These are phyloP conservation scores for Rallus crepitans DNA, from an alignment of 2,797 vertebrate species.

Conservation along the genomic window DNA sequence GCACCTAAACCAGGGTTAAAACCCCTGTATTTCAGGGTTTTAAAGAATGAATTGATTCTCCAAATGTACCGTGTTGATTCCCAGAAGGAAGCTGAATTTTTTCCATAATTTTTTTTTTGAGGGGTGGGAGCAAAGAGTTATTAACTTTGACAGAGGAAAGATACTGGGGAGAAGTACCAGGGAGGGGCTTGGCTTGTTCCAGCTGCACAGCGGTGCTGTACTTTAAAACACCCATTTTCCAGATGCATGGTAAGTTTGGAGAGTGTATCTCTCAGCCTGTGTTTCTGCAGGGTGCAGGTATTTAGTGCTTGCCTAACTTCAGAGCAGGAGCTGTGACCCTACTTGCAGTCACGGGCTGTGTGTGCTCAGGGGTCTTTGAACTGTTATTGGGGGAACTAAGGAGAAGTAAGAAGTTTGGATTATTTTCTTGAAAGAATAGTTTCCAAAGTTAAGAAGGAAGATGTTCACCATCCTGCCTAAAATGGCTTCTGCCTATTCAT, in stretches of 20 bases:
- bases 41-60: neutral
- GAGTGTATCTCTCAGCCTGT: neutral
- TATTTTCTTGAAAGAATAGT: neutral
- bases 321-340: neutral
- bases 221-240: constrained; percentile 18
- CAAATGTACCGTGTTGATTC: neutral
- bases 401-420: neutral
- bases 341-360: accelerated
- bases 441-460: neutral
- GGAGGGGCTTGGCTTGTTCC: neutral
- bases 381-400: neutral
- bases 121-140: neutral
- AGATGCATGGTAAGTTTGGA: neutral
- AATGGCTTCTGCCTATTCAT: neutral
- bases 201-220: neutral
- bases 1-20: neutral
- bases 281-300: constrained; percentile 14
- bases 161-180: neutral
- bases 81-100: neutral
- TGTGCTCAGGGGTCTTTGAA: neutral
- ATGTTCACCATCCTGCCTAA: neutral
- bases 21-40: neutral
- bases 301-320: neutral
- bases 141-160: neutral
- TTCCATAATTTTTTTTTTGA: neutral